phyloP scores from a whole-genome alignment of 2,113 vertebrate species.

The Brachypteracias leptosomus region DNA sequence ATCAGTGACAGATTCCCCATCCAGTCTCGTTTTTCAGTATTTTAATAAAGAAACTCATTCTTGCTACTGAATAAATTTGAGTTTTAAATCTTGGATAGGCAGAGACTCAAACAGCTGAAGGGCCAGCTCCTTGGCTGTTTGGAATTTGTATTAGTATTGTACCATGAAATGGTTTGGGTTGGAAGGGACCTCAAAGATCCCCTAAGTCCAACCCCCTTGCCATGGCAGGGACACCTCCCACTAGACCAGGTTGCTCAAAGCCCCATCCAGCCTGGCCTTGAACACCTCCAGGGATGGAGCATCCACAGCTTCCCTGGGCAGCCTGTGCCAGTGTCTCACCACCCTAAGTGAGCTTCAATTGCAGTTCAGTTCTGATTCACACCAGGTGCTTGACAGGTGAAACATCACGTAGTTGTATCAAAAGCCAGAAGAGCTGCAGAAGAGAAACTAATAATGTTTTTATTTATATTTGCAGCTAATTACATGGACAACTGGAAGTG shows the following conservation, averaged over 20 bases:
- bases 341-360: too few relatives aligned
- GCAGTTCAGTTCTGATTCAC: neutral
- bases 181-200: too few relatives aligned
- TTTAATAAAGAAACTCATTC: neutral
- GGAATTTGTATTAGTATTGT: neutral
- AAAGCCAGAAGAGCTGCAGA: neutral
- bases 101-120: neutral
- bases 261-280: too few relatives aligned
- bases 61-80: neutral
- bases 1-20: neutral
- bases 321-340: too few relatives aligned
- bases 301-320: too few relatives aligned
- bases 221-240: too few relatives aligned
- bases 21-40: neutral
- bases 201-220: too few relatives aligned
- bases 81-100: neutral
- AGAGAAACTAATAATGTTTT: neutral
- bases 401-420: neutral
- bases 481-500: slow-evolving; percentile 99
- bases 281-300: too few relatives aligned
- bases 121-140: neutral
- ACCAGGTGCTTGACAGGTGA: neutral
- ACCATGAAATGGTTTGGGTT: too few relatives aligned
- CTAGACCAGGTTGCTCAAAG: too few relatives aligned
- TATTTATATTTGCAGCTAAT: slow-evolving; percentile 79